phyloP scores from a whole-genome alignment of 2,888 invertebrate species.

The Latrodectus elegans region DNA sequence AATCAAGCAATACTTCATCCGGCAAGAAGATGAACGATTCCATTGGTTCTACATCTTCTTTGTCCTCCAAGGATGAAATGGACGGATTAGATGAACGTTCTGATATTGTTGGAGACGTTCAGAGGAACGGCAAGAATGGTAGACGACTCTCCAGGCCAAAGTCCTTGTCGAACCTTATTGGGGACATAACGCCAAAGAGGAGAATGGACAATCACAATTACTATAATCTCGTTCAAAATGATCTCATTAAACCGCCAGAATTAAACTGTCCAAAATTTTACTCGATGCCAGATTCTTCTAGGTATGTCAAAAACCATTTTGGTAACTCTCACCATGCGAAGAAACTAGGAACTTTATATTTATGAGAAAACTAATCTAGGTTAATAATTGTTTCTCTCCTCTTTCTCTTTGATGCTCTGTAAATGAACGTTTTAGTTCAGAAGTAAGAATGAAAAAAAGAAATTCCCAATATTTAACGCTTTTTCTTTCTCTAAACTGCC shows the following conservation, averaged over 20 bases:
- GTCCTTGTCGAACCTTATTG: conserved; percentile 88
- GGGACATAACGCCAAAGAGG: conserved; percentile 70
- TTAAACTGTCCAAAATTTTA: conserved; percentile 53
- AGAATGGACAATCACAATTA: conserved; percentile 66
- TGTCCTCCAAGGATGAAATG: conserved; percentile 73
- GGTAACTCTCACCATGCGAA: conserved; percentile 46
- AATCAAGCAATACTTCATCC: conserved; percentile 88
- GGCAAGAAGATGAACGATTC: conserved; percentile 87
- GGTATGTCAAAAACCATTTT: conserved; percentile 60
- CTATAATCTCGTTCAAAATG: conserved; percentile 66
- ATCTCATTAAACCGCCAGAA: conserved; percentile 61
- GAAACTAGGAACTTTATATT: conserved; percentile 66
- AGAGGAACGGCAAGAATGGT: conserved; percentile 75
- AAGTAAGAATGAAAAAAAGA: conserved; percentile 14
- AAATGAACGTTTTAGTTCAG: conserved; percentile 33
- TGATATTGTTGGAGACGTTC: conserved; percentile 28
- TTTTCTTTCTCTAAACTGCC: background rate
- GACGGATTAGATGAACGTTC: conserved; percentile 40
- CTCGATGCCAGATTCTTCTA: conserved; percentile 48
- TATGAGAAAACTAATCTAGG: conserved; percentile 46
- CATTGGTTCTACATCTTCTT: conserved; percentile 76
- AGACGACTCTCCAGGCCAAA: conserved; percentile 88
- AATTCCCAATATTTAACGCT: conserved; percentile 28
- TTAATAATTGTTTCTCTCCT: background rate
- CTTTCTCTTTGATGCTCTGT: background rate